Evolutionary conservation across 2,797 vertebrate genomes (phyloP), one percentile per base, ranked within the genome.

Genomic region (Pristis pectinata): DNA sequence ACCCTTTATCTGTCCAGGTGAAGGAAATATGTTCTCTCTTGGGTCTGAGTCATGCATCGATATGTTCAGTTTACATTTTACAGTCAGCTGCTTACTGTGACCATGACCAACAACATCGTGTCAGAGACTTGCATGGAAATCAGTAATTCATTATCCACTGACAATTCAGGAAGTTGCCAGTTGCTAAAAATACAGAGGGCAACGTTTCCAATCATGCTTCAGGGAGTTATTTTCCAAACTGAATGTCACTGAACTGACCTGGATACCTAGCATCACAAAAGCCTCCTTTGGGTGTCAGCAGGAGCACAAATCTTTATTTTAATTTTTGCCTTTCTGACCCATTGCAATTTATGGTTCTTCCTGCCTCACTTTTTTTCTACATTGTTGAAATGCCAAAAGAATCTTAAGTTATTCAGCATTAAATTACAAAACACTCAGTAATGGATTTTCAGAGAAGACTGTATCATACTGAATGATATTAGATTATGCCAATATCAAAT

Each of bases 401-500:
- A 7, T 34, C 49, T 93, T 49, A 70, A 89, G n/a, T 41, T 27
- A 13, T 37, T 64, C 89, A 70, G 22, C 37, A 44, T 70, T 22
- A 27, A 44, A 37, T 70, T 44, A 44, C 22, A 67, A 93, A 70
- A 37, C 19, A 27, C 89, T 37, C 24, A 37, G 61, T 53, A 91
- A 91, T 59, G 64, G 30, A 64, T 92, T 92, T 70, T 67, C 59
- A 92, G 22, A 67, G 34, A 67, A n/a, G 8, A 10, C n/a, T 92
- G 89, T 92, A 67, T 92, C 61, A 41, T 67, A 70, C 89, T 67
- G 89, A 64, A 37, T 64, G 17, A 37, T 67, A 92, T 92, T 92
- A 92, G 89, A 27, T 92, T 92, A 44, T 41, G 41, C 59, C 61
- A 92, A 92, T 67, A 92, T 67, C 67, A 92, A 92, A 67, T 92